phyloP scores from a whole-genome alignment of 2,797 vertebrate species.

The Epinephelus coioides region DNA sequence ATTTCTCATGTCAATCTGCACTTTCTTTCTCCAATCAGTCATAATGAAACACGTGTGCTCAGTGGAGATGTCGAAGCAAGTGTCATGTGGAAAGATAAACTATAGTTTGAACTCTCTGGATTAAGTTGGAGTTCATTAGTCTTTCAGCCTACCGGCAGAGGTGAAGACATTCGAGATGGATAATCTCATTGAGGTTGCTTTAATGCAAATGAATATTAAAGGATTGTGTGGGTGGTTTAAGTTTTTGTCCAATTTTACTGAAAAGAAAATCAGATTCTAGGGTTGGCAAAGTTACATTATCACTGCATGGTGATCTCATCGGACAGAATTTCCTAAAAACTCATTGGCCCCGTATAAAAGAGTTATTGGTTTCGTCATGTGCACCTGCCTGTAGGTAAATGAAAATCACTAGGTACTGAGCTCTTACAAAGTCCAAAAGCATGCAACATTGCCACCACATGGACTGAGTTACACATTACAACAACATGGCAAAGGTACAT shows the following conservation, averaged over 20 bases:
- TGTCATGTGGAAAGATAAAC: neutral
- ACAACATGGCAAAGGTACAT: neutral
- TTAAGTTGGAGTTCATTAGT: neutral
- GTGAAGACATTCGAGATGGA: neutral
- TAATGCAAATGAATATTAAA: neutral
- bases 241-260: neutral
- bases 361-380: neutral
- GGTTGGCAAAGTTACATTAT: neutral
- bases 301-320: neutral
- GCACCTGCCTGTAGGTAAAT: constrained; percentile 18
- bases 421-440: neutral
- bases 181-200: neutral
- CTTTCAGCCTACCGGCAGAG: neutral
- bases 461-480: constrained; percentile 39
- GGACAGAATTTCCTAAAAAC: neutral
- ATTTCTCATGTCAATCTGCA: constrained; percentile 43
- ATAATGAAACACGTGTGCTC: neutral
- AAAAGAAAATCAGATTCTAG: neutral
- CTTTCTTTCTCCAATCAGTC: constrained; percentile 51
- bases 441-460: constrained; percentile 70
- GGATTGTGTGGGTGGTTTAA: neutral
- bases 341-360: neutral
- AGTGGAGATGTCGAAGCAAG: neutral
- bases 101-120: neutral
- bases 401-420: neutral